These are phyloP conservation scores for Clangula hyemalis DNA, from an alignment of 2,797 vertebrate genomes.

Conservation along the genomic window DNA sequence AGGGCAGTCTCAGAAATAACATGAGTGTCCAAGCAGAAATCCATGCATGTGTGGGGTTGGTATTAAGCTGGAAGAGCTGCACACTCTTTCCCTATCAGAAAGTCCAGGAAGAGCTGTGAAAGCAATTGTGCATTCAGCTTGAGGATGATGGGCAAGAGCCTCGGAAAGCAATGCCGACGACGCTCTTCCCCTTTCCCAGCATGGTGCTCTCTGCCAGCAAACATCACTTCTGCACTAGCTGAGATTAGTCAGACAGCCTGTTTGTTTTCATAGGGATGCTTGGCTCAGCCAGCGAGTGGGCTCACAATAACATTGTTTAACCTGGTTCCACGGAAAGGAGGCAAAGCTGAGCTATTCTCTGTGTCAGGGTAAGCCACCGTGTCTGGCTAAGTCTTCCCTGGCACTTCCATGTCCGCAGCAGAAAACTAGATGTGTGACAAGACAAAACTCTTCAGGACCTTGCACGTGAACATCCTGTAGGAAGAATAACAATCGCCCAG, in stretches of 20 bases:
- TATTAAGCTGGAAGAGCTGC: background rate
- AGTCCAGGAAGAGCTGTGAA: background rate
- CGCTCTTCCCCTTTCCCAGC: constrained; percentile 26
- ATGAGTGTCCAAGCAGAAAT: background rate
- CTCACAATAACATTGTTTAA: constrained; percentile 27
- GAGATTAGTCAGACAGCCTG: constrained; percentile 55
- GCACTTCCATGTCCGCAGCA: accelerated
- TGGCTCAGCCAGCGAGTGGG: constrained; percentile 1
- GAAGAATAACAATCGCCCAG: constrained; percentile 41
- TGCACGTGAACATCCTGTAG: background rate
- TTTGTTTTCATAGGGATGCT: constrained; percentile 61
- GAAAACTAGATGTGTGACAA: background rate
- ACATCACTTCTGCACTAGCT: constrained; percentile 41
- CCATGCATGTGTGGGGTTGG: accelerated
- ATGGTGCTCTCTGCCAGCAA: constrained; percentile 48
- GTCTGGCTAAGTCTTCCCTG: background rate
- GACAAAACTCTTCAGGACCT: background rate
- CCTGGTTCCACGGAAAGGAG: constrained; percentile 22
- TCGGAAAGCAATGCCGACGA: background rate
- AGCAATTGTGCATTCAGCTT: background rate
- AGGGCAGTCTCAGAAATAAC: background rate
- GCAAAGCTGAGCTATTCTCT: background rate
- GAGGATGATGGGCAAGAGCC: background rate
- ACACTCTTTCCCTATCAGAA: background rate
- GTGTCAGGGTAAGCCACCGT: background rate